Conservation (phyloP, 2,113 vertebrate genomes). For the Neotoma lepida region DNA sequence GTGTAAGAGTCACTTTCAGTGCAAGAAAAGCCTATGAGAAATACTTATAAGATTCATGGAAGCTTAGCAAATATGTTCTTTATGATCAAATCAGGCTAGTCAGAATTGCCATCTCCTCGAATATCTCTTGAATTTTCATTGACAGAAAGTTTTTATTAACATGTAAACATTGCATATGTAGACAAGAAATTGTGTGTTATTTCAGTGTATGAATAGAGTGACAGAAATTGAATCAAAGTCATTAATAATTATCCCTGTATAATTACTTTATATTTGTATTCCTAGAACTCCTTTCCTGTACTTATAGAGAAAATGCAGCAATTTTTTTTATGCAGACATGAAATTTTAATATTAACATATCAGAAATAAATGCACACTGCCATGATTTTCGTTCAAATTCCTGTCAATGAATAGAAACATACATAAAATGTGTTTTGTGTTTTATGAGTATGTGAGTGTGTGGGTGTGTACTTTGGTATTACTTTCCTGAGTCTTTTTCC, state of each 20-base stretch:
- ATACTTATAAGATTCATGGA: too few relatives aligned
- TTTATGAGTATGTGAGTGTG: neutral
- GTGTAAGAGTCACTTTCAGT: neutral
- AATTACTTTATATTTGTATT: neutral
- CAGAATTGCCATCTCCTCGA: neutral
- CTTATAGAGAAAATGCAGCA: neutral
- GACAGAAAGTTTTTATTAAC: neutral
- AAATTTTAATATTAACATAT: neutral
- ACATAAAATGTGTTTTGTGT: too few relatives aligned
- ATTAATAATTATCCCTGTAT: neutral
- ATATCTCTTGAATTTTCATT: neutral
- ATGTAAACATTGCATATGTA: neutral
- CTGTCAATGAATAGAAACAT: neutral
- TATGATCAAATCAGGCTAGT: neutral
- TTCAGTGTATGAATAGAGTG: neutral
- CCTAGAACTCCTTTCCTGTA: neutral
- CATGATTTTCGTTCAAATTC: neutral
- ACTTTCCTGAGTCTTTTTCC: neutral
- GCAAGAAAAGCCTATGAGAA: neutral
- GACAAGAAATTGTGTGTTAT: neutral
- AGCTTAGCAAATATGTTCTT: too few relatives aligned
- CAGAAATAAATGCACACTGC: neutral
- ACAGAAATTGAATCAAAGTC: neutral
- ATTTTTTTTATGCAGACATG: neutral
- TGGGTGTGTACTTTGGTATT: neutral